phyloP scores from a whole-genome alignment of 2,888 invertebrate genomes.

The Orchesellides sinensis region DNA sequence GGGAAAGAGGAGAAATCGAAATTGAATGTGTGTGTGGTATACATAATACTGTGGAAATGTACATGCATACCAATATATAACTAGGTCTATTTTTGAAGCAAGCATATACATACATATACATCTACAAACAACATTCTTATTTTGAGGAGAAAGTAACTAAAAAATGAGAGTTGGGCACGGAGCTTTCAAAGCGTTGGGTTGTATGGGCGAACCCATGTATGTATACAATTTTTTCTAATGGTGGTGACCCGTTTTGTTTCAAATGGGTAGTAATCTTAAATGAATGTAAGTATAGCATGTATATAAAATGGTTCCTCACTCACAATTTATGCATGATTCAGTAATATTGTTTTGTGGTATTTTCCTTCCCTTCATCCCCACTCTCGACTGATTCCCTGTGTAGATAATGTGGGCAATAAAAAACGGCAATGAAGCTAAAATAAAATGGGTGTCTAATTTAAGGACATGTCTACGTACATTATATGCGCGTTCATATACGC shows the following conservation, averaged over 20 bases:
- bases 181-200: too few relatives aligned
- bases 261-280: too few relatives aligned
- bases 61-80: too few relatives aligned
- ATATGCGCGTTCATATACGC: background rate
- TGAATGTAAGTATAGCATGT: background rate
- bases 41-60: too few relatives aligned
- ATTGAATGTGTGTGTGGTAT: too few relatives aligned
- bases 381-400: too few relatives aligned
- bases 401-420: background rate
- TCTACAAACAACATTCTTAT: too few relatives aligned
- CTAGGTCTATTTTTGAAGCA: too few relatives aligned
- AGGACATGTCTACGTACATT: background rate
- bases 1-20: conserved; percentile 8
- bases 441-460: conserved; percentile 31
- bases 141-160: too few relatives aligned
- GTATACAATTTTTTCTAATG: too few relatives aligned
- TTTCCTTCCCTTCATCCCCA: background rate
- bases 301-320: background rate
- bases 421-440: conserved; percentile 11
- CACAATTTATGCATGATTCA: conserved; percentile 13
- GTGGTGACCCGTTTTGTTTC: conserved; percentile 13
- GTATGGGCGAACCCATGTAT: too few relatives aligned
- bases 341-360: background rate
- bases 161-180: background rate
- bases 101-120: too few relatives aligned